Evolutionary conservation across 1,140 invertebrate species (phyloP), one percentile per base, ranked within the genome.

Genomic region (Drosophila hydei): DNA sequence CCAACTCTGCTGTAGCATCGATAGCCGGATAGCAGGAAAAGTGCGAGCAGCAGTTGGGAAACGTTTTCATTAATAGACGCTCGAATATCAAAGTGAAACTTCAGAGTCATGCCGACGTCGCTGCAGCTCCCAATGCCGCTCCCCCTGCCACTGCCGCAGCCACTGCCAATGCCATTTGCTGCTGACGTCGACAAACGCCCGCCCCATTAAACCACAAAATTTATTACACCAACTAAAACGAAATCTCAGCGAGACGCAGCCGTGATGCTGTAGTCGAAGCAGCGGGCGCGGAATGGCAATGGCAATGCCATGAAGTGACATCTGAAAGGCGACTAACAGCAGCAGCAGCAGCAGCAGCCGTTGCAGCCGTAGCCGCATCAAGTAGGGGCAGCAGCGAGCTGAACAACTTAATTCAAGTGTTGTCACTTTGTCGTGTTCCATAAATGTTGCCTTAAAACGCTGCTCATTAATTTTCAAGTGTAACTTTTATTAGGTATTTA

Each of bases 391-490:
- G 12, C 33, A 12, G 25, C 11, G 52, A 47, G 21, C 42, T 33
- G 68, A 78, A 88, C 83, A 88, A 77, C 83, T 88, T 88, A 88
- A 88, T 88, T 88, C 83, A 76, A 83, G 83, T 88, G 83, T 88
- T 88, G 83, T 88, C 83, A 88, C 83, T 88, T 88, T 88, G 83
- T 88, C 72, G 83, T 83, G 75, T 77, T 76, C 78, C 83, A 76
- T 76, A 88, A 83, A 88, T 76, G 75, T 68, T 72, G 61, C 69
- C 69, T 63, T 73, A 83, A 88, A 88, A 81, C 72, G 75, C 64
- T 88, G 83, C 83, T 88, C 83, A 88, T 88, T 88, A 88, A 88
- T 88, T 88, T 88, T 88, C 83, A 88, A 88, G 83, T 88, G 83
- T 88, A 88, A 88, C 84, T 88, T 88, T 88, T 88, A 88, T 88